Percentiles rank a stretch among this genome's conserved stretches.
phyloP scores from a whole-genome alignment of 2,113 vertebrate species.

The Cepphus grylle region DNA sequence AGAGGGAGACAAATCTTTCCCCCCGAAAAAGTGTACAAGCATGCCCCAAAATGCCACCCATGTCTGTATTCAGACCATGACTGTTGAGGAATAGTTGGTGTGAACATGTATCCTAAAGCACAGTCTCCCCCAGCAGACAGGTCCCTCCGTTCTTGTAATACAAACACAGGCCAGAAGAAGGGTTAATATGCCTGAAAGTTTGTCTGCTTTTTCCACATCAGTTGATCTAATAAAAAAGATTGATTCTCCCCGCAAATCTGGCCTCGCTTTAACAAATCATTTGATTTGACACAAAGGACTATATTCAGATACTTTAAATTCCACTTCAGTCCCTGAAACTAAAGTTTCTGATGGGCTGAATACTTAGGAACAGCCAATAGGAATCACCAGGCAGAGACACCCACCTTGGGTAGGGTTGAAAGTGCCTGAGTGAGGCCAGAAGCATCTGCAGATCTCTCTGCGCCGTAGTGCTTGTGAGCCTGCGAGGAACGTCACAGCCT shows the following conservation, averaged over 20 bases:
- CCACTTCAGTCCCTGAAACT: conserved; percentile 30
- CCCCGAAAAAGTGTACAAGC: not conserved
- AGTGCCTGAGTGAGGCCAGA: not conserved
- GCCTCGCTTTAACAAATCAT: conserved; percentile 60
- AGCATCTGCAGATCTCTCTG: not conserved
- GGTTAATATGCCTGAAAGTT: conserved; percentile 25
- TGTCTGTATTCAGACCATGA: not conserved
- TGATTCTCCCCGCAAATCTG: conserved; percentile 51
- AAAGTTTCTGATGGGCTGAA: conserved; percentile 14
- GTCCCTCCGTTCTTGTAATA: not conserved
- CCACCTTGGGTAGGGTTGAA: conserved; percentile 20
- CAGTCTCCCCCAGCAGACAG: not conserved
- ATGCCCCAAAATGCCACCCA: not conserved
- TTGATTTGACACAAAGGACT: conserved; percentile 58
- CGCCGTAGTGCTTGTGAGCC: not conserved
- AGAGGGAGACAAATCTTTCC: not conserved
- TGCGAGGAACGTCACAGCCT: rapidly evolving
- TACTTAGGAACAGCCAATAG: not conserved
- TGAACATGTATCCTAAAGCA: not conserved
- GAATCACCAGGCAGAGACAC: conserved; percentile 37
- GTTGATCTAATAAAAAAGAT: conserved; percentile 64
- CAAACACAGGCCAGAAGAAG: not conserved
- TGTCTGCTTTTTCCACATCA: conserved; percentile 49
- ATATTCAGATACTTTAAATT: conserved; percentile 57
- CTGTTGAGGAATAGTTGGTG: rapidly evolving